These are phyloP conservation scores for Phacellophora camtschatica DNA, from an alignment of 30 jellyfish, hydroid and myxozoan genomes.

Conservation along the genomic window DNA sequence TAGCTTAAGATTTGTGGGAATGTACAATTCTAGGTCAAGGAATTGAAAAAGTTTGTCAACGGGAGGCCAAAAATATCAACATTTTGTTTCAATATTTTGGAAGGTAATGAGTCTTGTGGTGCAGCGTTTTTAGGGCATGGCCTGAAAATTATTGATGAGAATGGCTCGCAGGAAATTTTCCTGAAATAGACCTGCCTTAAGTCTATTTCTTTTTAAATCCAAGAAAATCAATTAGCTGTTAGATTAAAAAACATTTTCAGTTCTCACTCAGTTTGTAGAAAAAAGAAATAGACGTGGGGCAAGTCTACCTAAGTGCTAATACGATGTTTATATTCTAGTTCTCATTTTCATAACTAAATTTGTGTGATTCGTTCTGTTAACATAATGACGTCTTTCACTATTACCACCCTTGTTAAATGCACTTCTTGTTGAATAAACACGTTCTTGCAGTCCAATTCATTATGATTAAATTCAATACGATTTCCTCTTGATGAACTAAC, in stretches of 20 bases:
- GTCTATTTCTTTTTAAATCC: too few species aligned
- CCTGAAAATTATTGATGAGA: too few species aligned
- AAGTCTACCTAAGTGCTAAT: too few species aligned
- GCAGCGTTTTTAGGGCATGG: constrained; percentile 13
- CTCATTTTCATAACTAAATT: background rate
- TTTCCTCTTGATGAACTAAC: too few species aligned
- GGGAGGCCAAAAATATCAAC: background rate
- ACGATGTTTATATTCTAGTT: background rate
- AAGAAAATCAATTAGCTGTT: too few species aligned
- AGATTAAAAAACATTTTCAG: too few species aligned
- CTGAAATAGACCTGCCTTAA: too few species aligned
- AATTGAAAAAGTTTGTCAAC: background rate
- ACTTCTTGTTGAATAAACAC: background rate
- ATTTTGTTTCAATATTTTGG: background rate
- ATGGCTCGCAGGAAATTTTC: constrained; percentile 4
- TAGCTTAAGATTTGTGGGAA: too few species aligned
- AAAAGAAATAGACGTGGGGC: too few species aligned
- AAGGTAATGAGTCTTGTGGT: background rate
- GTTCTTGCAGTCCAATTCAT: too few species aligned
- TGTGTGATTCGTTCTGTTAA: background rate
- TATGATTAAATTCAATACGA: too few species aligned
- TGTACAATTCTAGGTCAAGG: background rate
- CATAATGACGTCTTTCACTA: background rate
- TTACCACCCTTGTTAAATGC: background rate
- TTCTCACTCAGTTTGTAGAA: too few species aligned